Conservation (phyloP, 1,140 invertebrate species). For the Sipha flava region DNA sequence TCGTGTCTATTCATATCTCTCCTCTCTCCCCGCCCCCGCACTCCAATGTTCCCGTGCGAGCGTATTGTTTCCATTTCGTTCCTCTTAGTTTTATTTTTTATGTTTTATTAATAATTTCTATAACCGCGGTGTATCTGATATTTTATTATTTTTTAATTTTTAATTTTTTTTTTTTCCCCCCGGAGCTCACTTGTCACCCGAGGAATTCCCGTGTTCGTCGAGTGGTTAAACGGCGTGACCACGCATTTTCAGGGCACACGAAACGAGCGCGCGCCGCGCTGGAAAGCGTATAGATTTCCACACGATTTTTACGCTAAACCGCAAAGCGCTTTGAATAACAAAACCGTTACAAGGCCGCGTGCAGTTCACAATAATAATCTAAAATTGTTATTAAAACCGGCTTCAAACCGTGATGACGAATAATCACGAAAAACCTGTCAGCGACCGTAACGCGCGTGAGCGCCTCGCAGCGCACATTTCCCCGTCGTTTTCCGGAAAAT, state of each 20-base stretch:
- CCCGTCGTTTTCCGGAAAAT: too few species aligned
- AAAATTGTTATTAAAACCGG: too few species aligned
- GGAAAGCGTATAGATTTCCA: neutral
- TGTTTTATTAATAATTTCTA: neutral
- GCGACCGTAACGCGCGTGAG: neutral
- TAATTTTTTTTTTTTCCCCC: too few species aligned
- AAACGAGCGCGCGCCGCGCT: neutral
- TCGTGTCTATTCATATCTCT: too few species aligned
- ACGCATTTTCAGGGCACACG: neutral
- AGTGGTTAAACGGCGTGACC: conserved; percentile 22
- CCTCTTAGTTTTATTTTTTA: neutral
- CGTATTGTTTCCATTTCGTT: neutral
- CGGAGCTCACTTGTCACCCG: neutral
- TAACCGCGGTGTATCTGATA: too few species aligned
- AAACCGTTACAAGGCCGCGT: neutral
- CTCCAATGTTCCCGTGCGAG: neutral
- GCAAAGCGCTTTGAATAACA: neutral
- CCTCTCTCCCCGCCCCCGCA: neutral
- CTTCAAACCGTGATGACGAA: neutral
- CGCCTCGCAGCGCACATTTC: too few species aligned
- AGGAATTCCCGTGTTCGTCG: conserved; percentile 6
- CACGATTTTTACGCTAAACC: neutral
- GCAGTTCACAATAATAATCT: neutral
- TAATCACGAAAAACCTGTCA: neutral
- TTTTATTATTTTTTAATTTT: neutral